Base-by-base conservation (phyloP, 2,113 vertebrate species). In the Chrysochloris asiatica region DNA sequence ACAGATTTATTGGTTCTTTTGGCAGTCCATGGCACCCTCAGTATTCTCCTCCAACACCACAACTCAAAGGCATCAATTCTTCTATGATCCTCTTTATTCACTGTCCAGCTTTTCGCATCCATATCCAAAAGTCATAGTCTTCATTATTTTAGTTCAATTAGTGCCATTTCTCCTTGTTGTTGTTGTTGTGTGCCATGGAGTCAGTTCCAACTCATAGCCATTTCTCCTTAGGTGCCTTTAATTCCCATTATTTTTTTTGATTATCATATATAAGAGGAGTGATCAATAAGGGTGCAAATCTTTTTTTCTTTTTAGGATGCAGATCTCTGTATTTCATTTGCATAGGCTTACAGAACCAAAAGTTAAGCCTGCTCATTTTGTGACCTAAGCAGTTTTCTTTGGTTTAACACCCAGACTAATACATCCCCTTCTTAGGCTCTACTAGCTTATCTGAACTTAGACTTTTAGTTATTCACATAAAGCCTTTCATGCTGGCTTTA, bases 351-450 rank as follows among this genome's bases (percentile, higher is more conserved):
- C 0, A 1, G 30, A 86, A 88, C 86, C 30, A 63, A 33, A 95
- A 95, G 86, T 88, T 76, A 87, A 94, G 95, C 67, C 80, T 79
- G 47, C 56, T 83, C 56, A 59, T 78, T 94, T 93, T 90, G 36
- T 45, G 72, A 95, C 78, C 61, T 93, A 95, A 96, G 94, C 92
- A 86, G 61, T 96, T 97, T 88, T 96, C 93, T 88, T 93, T 91
- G 95, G 83, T 96, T 93, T 95, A 93, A 94, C 88, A 92, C 79
- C 93, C 93, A 86, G 86, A 91, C 88, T 73, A 86, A 88, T 67
- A 67, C 73, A 50, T 36, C 76, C 54, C 83, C 47, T 79, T 83
- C 75, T 78, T 92, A 48, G 83, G 43, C 52, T 48, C 30, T 83
- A 86, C 67, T 38, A 86, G 54, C 72, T 88, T 93, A 81, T 95